Percentiles rank a stretch among this genome's conserved stretches.
phyloP scores from a whole-genome alignment of 2,797 vertebrate genomes.

The Eulemur albifrons region DNA sequence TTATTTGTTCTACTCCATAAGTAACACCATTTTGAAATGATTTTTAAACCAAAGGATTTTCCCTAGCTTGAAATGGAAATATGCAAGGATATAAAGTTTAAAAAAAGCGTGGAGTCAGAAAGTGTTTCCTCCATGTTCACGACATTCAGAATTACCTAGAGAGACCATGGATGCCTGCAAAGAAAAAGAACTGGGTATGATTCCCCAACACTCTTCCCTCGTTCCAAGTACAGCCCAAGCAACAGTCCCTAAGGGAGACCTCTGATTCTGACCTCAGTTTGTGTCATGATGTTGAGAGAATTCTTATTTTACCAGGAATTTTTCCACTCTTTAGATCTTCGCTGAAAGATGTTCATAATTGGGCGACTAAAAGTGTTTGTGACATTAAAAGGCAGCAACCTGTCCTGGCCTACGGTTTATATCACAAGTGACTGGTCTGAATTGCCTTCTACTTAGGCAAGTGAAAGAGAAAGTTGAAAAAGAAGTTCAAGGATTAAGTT shows the following conservation, averaged over 20 bases:
- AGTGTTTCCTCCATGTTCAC: neutral
- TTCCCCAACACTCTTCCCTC: neutral
- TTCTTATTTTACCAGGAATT: neutral
- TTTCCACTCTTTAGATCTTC: slow-evolving; percentile 44
- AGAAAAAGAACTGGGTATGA: neutral
- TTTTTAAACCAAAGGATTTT: slow-evolving; percentile 26
- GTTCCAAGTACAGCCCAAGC: neutral
- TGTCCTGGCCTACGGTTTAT: slow-evolving; percentile 59
- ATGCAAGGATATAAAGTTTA: neutral
- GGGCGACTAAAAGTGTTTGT: neutral
- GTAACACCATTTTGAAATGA: slow-evolving; percentile 31
- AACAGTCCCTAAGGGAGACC: neutral
- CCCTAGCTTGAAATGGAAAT: slow-evolving; percentile 33
- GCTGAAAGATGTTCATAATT: neutral
- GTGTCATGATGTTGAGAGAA: slow-evolving; percentile 16
- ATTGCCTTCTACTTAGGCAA: slow-evolving; percentile 55
- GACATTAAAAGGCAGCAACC: slow-evolving; percentile 58
- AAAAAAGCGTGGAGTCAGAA: neutral
- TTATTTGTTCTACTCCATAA: neutral
- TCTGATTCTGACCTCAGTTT: neutral
- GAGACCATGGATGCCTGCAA: neutral
- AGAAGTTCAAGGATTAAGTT: slow-evolving; percentile 69
- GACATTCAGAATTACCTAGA: slow-evolving; percentile 3
- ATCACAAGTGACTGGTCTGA: slow-evolving; percentile 48
- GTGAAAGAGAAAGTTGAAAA: slow-evolving; percentile 75